Percentiles rank a stretch among this genome's conserved stretches.
Conservation (phyloP, 1,140 invertebrate species). For the Cyphomyrmex costatus region DNA sequence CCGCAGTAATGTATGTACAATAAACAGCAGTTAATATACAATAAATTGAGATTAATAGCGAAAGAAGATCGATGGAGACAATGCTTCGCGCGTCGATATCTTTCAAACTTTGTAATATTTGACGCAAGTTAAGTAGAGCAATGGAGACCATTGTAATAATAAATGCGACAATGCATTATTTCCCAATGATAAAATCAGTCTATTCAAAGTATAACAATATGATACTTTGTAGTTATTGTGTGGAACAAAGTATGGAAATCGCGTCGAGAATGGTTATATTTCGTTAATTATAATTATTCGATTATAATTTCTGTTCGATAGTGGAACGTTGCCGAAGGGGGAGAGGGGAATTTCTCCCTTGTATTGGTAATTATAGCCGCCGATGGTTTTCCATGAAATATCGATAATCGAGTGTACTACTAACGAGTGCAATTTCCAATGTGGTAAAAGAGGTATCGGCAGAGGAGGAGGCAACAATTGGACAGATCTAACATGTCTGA, state of each 20-base stretch:
- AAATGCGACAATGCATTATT: conserved; percentile 10
- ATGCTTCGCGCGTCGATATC: neutral
- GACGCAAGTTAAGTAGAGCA: neutral
- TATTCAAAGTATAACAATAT: conserved; percentile 35
- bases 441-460: conserved; percentile 15
- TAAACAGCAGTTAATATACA: conserved; percentile 6
- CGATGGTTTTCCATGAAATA: conserved; percentile 56
- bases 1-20: conserved; percentile 9
- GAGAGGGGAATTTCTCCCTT: conserved; percentile 7
- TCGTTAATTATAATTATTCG: conserved; percentile 53
- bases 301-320: conserved; percentile 46
- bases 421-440: conserved; percentile 43
- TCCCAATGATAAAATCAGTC: conserved; percentile 38
- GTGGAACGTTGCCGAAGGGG: conserved; percentile 34
- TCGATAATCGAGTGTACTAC: conserved; percentile 39
- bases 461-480: conserved; percentile 32
- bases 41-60: neutral
- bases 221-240: conserved; percentile 2
- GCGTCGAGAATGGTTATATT: conserved; percentile 44
- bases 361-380: conserved; percentile 48
- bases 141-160: neutral
- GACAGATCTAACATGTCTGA: conserved; percentile 63
- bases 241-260: conserved; percentile 32
- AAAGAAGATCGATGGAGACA: neutral
- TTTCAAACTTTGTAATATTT: neutral